Conservation (phyloP, 2,113 vertebrate species). For the Sinocyclocheilus anshuiensis region DNA sequence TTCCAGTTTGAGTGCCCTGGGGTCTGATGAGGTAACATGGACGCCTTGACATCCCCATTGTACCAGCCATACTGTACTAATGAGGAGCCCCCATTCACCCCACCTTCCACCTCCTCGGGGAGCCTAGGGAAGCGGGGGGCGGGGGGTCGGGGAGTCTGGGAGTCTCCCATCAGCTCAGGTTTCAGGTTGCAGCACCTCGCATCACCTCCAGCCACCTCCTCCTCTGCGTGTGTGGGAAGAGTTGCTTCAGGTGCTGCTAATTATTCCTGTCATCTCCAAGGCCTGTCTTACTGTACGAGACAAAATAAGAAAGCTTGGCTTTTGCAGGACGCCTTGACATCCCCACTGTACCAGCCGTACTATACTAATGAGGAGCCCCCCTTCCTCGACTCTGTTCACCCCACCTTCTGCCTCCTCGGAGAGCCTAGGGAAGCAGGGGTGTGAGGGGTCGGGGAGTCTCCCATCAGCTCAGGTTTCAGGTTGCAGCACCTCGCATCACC, state of each 20-base stretch:
- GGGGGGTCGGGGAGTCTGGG: conserved; percentile 20
- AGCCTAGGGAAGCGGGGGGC: conserved; percentile 15
- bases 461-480: conserved; percentile 54
- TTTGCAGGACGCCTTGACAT: conserved; percentile 30
- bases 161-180: conserved; percentile 53
- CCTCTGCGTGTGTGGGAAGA: conserved; percentile 43
- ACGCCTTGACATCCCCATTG: conserved; percentile 42
- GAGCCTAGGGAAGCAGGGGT: conserved; percentile 24
- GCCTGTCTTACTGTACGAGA: conserved; percentile 6
- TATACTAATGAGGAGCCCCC: conserved; percentile 54
- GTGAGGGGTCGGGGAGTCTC: conserved; percentile 39
- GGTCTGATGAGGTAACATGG: conserved; percentile 51
- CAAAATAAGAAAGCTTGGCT: conserved; percentile 16
- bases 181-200: conserved; percentile 48
- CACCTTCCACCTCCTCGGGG: conserved; percentile 36
- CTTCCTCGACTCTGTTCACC: conserved; percentile 3
- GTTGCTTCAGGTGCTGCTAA: conserved; percentile 41
- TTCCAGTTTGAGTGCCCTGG: conserved; percentile 42
- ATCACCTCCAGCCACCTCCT: conserved; percentile 19
- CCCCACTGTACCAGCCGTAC: conserved; percentile 27
- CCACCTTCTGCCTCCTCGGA: conserved; percentile 40
- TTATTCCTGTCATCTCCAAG: conserved; percentile 51
- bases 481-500: conserved; percentile 39
- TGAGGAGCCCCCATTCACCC: conserved; percentile 46
- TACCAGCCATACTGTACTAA: conserved; percentile 44